Evolutionary conservation across 2,113 vertebrate genomes (phyloP).

Genomic region (Corydoras sp.): DNA sequence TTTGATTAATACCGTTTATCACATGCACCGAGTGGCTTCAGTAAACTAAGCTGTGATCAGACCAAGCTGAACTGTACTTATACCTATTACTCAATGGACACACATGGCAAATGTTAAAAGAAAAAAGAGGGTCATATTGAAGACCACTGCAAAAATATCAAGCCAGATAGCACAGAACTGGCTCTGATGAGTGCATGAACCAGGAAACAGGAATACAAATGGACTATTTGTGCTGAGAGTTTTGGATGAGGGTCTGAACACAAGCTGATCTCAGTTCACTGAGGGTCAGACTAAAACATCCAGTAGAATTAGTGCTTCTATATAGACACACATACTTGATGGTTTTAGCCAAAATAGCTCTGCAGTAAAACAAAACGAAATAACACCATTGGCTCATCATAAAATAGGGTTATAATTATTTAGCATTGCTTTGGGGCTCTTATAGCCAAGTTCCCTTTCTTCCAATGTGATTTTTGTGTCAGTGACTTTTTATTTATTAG

Average conservation of each 20-base stretch:
- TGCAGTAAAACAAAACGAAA: no score
- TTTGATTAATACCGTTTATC: not conserved
- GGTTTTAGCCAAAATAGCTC: no score
- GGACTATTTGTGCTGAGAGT: slow-evolving; percentile 29
- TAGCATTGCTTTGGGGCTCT: no score
- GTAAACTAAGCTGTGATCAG: slow-evolving; percentile 15
- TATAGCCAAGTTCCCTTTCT: no score
- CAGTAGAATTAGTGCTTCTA: not conserved
- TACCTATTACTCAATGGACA: slow-evolving; percentile 1
- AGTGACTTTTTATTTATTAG: no score
- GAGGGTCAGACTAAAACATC: slow-evolving; percentile 38
- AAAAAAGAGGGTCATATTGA: slow-evolving; percentile 2
- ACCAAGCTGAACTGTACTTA: not conserved
- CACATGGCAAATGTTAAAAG: slow-evolving; percentile 22
- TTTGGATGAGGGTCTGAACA: slow-evolving; percentile 38
- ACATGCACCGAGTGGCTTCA: slow-evolving; percentile 3
- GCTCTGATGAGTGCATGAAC: not conserved
- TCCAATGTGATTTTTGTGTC: no score
- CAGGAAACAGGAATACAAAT: slow-evolving; percentile 23
- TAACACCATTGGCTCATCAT: no score
- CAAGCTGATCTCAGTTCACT: slow-evolving; percentile 48
- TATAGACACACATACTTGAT: slow-evolving; percentile 4
- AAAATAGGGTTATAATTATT: no score
- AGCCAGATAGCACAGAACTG: slow-evolving; percentile 11
- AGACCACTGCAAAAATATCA: not conserved